A percentile compares a stretch with the other conserved stretches of the same genome.
Evolutionary conservation across 2,888 invertebrate genomes (phyloP).

Genomic region (Agonopterix heracliana): DNA sequence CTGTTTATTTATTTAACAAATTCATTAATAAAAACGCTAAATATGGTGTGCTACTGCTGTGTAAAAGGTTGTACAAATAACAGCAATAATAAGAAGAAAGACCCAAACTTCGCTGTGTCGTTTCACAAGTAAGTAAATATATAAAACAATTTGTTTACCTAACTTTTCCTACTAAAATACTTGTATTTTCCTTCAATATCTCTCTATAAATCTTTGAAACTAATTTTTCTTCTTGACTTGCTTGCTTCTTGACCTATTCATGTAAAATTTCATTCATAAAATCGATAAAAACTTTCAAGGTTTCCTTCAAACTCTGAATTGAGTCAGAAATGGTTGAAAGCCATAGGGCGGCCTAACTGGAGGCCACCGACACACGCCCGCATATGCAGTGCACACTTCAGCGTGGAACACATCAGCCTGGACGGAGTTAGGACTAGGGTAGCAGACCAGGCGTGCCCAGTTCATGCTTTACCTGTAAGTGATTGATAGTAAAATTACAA

Average conservation of each 20-base stretch:
- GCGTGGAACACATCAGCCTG: slow-evolving; percentile 23
- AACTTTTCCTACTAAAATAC: neutral
- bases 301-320: slow-evolving; percentile 26
- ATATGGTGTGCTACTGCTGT: slow-evolving; percentile 33
- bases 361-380: slow-evolving; percentile 23
- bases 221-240: neutral
- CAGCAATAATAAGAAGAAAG: slow-evolving; percentile 23
- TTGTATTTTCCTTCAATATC: no score
- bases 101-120: slow-evolving; percentile 18
- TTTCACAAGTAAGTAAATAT: slow-evolving; percentile 32
- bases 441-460: slow-evolving; percentile 27
- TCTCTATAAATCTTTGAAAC: no score
- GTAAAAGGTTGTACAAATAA: slow-evolving; percentile 31
- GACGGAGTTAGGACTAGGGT: slow-evolving; percentile 23
- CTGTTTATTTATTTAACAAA: no score
- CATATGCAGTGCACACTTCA: slow-evolving; percentile 31
- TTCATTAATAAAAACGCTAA: neutral
- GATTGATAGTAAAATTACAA: neutral
- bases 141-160: neutral
- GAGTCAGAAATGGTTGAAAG: slow-evolving; percentile 29
- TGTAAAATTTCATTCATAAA: neutral
- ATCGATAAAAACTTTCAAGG: slow-evolving; percentile 14
- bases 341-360: slow-evolving; percentile 34
- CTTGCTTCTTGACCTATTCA: neutral
- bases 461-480: slow-evolving; percentile 27